These are phyloP conservation scores for Acanthurus lineatus DNA, from an alignment of 2,797 vertebrate species.

Conservation along the genomic window DNA sequence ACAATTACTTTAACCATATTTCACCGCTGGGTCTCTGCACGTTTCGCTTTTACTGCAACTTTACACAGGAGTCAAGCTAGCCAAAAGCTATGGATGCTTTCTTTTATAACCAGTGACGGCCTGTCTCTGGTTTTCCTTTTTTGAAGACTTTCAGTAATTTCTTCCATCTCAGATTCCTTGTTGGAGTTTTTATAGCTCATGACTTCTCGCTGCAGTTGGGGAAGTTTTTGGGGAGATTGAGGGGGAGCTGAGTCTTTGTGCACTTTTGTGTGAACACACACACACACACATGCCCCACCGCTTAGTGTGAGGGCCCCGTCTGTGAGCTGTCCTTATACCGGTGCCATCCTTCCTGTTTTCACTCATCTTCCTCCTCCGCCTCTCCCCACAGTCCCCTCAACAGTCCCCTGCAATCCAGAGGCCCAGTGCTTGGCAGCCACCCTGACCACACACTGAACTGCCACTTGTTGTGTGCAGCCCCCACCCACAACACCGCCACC, in stretches of 20 bases:
- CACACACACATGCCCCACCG: constrained; percentile 37
- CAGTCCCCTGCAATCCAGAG: constrained; percentile 82
- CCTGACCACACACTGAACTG: constrained; percentile 86
- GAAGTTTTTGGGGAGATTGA: not conserved
- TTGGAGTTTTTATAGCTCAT: constrained; percentile 49
- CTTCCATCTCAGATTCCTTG: constrained; percentile 70
- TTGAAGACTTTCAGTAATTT: constrained; percentile 53
- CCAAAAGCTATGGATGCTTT: constrained; percentile 68
- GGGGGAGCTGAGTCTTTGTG: constrained; percentile 30
- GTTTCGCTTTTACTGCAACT: constrained; percentile 63
- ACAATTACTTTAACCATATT: constrained; percentile 54
- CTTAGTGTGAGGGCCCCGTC: constrained; percentile 70
- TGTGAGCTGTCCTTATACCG: constrained; percentile 83
- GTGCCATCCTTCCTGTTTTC: constrained; percentile 89
- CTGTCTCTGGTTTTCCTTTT: constrained; percentile 47
- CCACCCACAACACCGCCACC: constrained; percentile 26
- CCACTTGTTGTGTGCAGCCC: constrained; percentile 82
- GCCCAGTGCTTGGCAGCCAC: constrained; percentile 83
- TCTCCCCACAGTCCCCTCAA: constrained; percentile 68
- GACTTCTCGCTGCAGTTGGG: constrained; percentile 52
- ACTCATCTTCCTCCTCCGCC: constrained; percentile 79
- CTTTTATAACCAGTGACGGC: constrained; percentile 65
- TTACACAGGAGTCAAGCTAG: constrained; percentile 36
- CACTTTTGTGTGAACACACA: constrained; percentile 10
- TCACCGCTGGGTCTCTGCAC: constrained; percentile 32